Conservation (phyloP, 2,797 vertebrate species). For the Anabacerthia variegaticeps region DNA sequence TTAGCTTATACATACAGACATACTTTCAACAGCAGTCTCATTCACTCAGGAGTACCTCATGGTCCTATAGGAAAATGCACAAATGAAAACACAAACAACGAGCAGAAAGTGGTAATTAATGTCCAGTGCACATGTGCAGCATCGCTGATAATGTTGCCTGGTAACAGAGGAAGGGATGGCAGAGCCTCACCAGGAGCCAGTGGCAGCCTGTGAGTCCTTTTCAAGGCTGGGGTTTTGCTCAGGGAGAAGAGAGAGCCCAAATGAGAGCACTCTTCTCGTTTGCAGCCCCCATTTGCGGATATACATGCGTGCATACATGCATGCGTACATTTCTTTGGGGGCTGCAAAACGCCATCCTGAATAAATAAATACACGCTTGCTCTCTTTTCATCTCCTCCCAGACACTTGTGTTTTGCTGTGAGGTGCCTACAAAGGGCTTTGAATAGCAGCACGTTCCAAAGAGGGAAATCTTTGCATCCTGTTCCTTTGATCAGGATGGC, state of each 20-base stretch:
- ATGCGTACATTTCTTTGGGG: neutral
- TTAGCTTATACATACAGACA: neutral
- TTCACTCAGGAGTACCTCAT: neutral
- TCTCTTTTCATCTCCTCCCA: neutral
- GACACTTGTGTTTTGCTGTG: neutral
- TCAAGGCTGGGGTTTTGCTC: neutral
- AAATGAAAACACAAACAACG: slow-evolving; percentile 6
- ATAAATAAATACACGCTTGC: neutral
- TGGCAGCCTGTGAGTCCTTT: neutral
- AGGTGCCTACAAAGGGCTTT: slow-evolving; percentile 5
- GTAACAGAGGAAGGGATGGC: slow-evolving; percentile 38
- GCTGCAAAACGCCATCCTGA: neutral
- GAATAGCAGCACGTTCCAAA: neutral
- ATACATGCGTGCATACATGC: neutral
- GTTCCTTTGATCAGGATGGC: slow-evolving; percentile 14
- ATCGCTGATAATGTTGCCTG: slow-evolving; percentile 55
- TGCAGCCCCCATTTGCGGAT: neutral
- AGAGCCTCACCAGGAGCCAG: neutral
- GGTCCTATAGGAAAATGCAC: neutral
- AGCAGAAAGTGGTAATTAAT: slow-evolving; percentile 33
- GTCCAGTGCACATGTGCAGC: slow-evolving; percentile 17
- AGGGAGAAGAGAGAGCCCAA: neutral
- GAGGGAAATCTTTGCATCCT: neutral
- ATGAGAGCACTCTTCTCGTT: neutral
- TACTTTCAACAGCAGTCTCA: neutral